Percentiles rank a stretch among this genome's conserved stretches.
phyloP scores from a whole-genome alignment of 2,797 vertebrate species.

The Melanotaenia trifasciata region DNA sequence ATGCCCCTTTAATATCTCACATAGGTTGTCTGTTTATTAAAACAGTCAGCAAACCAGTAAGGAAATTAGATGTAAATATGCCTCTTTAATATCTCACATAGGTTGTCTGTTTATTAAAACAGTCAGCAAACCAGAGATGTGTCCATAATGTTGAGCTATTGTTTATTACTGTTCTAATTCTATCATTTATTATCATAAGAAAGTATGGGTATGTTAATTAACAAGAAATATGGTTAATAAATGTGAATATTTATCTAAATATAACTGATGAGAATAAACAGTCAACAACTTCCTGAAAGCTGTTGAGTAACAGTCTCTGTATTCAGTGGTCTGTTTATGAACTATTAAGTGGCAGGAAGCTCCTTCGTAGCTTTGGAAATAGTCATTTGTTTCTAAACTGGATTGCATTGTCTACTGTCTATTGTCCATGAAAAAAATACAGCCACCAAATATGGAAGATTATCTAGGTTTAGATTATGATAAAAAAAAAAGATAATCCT shows the following conservation, averaged over 20 bases:
- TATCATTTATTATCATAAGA: background rate
- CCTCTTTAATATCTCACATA: background rate
- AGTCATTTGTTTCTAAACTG: background rate
- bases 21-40: background rate
- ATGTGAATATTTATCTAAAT: background rate
- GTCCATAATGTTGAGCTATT: background rate
- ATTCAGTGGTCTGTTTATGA: background rate
- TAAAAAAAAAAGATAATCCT: background rate
- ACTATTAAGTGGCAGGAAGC: background rate
- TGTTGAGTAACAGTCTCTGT: background rate
- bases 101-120: background rate
- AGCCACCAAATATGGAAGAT: background rate
- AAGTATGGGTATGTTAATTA: background rate
- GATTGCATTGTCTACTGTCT: background rate
- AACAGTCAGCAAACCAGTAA: background rate
- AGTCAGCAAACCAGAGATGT: background rate
- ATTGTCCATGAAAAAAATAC: background rate
- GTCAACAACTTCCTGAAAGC: background rate
- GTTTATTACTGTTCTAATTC: background rate
- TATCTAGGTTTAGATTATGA: background rate
- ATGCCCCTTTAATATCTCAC: background rate
- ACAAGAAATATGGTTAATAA: background rate
- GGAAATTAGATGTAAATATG: background rate
- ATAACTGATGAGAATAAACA: background rate
- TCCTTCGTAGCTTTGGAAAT: background rate